phyloP scores from a whole-genome alignment of 2,797 vertebrate genomes.

The Pelochelys cantorii region DNA sequence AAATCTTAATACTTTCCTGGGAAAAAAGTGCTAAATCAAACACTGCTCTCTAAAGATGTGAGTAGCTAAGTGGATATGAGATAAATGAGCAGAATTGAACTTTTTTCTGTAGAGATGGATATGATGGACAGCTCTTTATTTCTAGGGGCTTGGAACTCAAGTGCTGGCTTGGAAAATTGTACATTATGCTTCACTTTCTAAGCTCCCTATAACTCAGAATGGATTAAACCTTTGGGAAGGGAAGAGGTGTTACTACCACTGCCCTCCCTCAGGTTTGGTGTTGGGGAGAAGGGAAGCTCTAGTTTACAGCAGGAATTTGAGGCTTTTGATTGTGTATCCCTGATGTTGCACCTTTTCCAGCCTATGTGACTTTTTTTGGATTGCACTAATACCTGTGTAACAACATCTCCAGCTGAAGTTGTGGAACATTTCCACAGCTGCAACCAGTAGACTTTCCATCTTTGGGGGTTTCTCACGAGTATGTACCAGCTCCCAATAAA shows the following conservation, averaged over 20 bases:
- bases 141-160: background rate
- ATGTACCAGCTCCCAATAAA: background rate
- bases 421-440: background rate
- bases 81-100: background rate
- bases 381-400: background rate
- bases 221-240: background rate
- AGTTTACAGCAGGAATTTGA: background rate
- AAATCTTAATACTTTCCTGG: constrained; percentile 42
- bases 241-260: background rate
- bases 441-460: background rate
- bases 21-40: constrained; percentile 60
- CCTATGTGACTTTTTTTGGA: background rate
- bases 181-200: background rate
- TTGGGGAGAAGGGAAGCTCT: background rate
- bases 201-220: background rate
- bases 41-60: constrained; percentile 39
- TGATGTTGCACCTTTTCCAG: background rate
- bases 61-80: background rate
- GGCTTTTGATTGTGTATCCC: background rate
- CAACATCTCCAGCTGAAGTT: background rate
- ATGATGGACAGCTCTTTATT: background rate
- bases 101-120: background rate
- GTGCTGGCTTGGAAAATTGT: background rate
- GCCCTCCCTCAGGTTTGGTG: background rate
- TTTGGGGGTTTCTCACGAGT: background rate